A percentile compares a stretch with the other conserved stretches of the same genome.
Evolutionary conservation across 92 coral and sea anemone species (phyloP).

Genomic region (Actinostola sp.): DNA sequence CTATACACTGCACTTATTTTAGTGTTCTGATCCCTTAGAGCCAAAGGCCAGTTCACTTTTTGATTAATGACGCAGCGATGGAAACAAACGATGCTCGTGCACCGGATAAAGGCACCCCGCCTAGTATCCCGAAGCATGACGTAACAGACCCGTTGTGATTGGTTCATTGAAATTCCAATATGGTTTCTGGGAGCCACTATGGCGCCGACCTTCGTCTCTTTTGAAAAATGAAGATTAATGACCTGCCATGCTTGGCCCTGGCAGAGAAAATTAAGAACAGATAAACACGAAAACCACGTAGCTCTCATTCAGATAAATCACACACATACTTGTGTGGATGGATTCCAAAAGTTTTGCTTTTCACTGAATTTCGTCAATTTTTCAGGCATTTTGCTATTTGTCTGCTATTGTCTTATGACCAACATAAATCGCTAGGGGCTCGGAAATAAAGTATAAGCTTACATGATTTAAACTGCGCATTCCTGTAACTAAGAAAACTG

Average conservation of each 20-base stretch:
- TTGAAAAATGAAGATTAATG: conserved; percentile 34
- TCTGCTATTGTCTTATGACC: too few species aligned
- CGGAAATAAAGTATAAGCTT: not conserved
- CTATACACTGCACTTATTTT: conserved; percentile 17
- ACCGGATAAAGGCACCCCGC: conserved; percentile 39
- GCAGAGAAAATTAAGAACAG: not conserved
- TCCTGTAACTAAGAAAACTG: too few species aligned
- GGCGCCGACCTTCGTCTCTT: conserved; percentile 40
- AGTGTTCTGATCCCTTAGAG: conserved; percentile 11
- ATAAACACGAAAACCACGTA: not conserved
- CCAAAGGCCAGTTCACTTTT: conserved; percentile 34
- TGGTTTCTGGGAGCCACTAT: conserved; percentile 35
- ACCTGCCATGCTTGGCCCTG: conserved; percentile 21
- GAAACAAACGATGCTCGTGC: conserved; percentile 21
- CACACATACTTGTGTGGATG: too few species aligned
- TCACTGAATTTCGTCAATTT: too few species aligned
- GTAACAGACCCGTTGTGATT: conserved; percentile 18
- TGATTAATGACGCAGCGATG: conserved; percentile 46
- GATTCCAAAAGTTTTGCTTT: too few species aligned
- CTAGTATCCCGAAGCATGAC: conserved; percentile 16
- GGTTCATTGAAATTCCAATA: conserved; percentile 23
- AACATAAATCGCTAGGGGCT: not conserved
- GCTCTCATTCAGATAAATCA: not conserved
- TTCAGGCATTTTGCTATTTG: too few species aligned
- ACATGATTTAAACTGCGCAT: too few species aligned